Conservation (phyloP, 2,797 vertebrate genomes). For the Meriones psammophilus region DNA sequence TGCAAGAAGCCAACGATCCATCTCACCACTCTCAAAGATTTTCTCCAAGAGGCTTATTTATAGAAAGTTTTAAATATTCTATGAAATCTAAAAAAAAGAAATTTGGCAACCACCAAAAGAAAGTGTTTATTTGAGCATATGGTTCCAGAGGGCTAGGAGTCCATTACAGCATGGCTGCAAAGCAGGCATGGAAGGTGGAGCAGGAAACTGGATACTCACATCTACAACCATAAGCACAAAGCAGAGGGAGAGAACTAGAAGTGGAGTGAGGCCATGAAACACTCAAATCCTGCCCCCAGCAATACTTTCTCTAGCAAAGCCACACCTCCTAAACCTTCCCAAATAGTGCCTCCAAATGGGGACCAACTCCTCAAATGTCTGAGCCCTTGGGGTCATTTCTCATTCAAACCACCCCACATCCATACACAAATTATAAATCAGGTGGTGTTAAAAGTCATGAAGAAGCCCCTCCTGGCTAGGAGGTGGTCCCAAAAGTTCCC, state of each 20-base stretch:
- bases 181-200: not conserved
- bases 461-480: not conserved
- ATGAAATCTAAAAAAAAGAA: constrained; percentile 3
- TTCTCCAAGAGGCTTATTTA: constrained; percentile 1
- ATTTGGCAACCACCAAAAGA: not conserved
- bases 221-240: not conserved
- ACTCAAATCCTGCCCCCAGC: not conserved
- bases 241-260: not conserved
- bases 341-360: not conserved
- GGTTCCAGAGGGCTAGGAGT: not conserved
- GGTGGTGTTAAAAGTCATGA: not conserved
- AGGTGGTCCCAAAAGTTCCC: too few species aligned
- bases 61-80: constrained; percentile 15
- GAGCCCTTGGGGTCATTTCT: not conserved
- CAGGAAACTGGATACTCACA: not conserved
- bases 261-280: not conserved
- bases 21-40: not conserved
- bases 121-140: not conserved
- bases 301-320: not conserved
- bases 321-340: not conserved
- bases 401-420: too few species aligned
- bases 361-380: not conserved
- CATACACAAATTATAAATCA: not conserved
- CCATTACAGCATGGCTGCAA: not conserved
- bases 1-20: not conserved